Conservation (phyloP, 2,797 vertebrate species). For the Macropodus opercularis region DNA sequence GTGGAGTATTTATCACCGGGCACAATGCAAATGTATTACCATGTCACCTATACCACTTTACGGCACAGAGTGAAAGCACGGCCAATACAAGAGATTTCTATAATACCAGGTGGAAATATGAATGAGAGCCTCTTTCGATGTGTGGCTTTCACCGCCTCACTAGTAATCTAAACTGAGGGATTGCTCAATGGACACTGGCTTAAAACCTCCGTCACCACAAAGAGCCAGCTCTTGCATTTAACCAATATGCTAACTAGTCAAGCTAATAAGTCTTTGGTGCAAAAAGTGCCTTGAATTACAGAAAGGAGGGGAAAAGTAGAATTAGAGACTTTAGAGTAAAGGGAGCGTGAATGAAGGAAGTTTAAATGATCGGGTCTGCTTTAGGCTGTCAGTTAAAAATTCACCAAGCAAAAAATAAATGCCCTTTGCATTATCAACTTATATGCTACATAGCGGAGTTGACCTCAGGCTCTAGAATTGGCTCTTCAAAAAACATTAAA, state of each 20-base stretch:
- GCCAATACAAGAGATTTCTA: slow-evolving; percentile 67
- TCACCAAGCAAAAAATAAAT: slow-evolving; percentile 15
- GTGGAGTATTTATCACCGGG: slow-evolving; percentile 84
- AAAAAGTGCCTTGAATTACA: slow-evolving; percentile 39
- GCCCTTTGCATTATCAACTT: slow-evolving; percentile 17
- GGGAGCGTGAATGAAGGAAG: slow-evolving; percentile 24
- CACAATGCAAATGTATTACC: slow-evolving; percentile 86
- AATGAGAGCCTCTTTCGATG: slow-evolving; percentile 44
- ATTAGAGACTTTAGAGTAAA: slow-evolving; percentile 29
- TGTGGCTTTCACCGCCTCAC: slow-evolving; percentile 36
- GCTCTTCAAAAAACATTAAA: slow-evolving; percentile 83
- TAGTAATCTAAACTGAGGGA: slow-evolving; percentile 48
- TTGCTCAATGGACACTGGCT: slow-evolving; percentile 63
- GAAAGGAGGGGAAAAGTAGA: slow-evolving; percentile 42
- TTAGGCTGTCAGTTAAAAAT: slow-evolving; percentile 8
- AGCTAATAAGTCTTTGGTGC: slow-evolving; percentile 38
- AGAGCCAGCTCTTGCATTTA: slow-evolving; percentile 51
- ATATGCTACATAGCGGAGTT: slow-evolving; percentile 3
- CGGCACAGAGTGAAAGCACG: slow-evolving; percentile 71
- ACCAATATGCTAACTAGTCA: slow-evolving; percentile 56
- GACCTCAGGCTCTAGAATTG: slow-evolving; percentile 58
- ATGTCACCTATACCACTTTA: slow-evolving; percentile 85
- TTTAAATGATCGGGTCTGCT: slow-evolving; percentile 22
- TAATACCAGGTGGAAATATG: slow-evolving; percentile 67
- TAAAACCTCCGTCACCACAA: slow-evolving; percentile 47